phyloP scores from a whole-genome alignment of 1,140 invertebrate genomes.

The Goniozus legneri region DNA sequence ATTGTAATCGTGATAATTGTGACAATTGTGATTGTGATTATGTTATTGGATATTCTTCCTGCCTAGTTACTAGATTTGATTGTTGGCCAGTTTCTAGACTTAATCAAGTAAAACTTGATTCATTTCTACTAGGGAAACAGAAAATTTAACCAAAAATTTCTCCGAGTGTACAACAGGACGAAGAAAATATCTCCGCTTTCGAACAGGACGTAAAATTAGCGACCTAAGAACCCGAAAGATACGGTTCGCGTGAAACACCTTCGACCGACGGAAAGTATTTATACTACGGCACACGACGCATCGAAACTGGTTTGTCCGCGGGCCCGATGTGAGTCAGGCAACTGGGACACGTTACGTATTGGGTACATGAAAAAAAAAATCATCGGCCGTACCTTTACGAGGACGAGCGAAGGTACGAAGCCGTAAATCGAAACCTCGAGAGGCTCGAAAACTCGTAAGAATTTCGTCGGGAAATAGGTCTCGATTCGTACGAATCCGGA shows the following conservation, averaged over 20 bases:
- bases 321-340: constrained; percentile 27
- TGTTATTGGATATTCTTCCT: too few species aligned
- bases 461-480: neutral
- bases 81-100: neutral
- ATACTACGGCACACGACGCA: constrained; percentile 10
- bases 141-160: too few species aligned
- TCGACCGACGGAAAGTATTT: constrained; percentile 19
- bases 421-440: neutral
- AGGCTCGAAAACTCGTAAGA: too few species aligned
- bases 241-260: neutral
- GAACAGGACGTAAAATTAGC: neutral
- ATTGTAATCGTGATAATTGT: too few species aligned
- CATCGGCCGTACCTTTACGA: neutral
- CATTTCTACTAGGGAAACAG: too few species aligned
- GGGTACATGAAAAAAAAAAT: constrained; percentile 9
- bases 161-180: too few species aligned
- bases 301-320: constrained; percentile 23
- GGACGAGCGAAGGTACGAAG: neutral
- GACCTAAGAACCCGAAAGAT: neutral
- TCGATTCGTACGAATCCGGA: neutral
- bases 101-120: neutral
- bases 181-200: neutral
- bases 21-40: too few species aligned
- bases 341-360: constrained; percentile 25
- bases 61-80: too few species aligned